Evolutionary conservation across 2,113 vertebrate species (phyloP).

Genomic region (Narcine bancroftii): DNA sequence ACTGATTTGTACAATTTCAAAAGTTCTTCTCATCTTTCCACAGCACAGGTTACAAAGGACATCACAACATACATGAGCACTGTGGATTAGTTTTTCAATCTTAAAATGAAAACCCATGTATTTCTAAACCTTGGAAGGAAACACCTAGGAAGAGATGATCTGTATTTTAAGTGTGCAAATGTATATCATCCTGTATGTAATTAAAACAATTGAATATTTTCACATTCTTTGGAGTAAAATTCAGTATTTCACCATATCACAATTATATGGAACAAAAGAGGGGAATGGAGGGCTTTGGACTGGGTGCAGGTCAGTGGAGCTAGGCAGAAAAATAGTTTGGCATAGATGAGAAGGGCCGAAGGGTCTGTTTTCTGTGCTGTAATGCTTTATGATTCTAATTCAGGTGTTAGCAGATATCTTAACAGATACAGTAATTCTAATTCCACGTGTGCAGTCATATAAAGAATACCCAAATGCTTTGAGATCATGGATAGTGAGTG

Average conservation of each 20-base stretch:
- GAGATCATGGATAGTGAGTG: not conserved
- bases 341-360: too few species aligned
- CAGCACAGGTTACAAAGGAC: too few species aligned
- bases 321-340: too few species aligned
- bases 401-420: too few species aligned
- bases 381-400: too few species aligned
- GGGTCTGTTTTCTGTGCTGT: too few species aligned
- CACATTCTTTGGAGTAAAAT: not conserved
- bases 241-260: not conserved
- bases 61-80: not conserved
- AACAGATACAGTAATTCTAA: too few species aligned
- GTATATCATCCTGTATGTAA: too few species aligned
- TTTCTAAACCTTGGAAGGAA: not conserved
- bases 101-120: not conserved
- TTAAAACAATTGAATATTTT: not conserved
- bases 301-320: too few species aligned
- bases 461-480: not conserved
- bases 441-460: not conserved
- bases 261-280: not conserved
- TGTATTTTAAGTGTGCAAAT: not conserved
- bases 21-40: not conserved
- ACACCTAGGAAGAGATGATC: not conserved
- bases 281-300: too few species aligned
- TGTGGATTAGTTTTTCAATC: not conserved
- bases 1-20: not conserved